Conservation (phyloP, 2,113 vertebrate species). For the Cisticola juncidis region DNA sequence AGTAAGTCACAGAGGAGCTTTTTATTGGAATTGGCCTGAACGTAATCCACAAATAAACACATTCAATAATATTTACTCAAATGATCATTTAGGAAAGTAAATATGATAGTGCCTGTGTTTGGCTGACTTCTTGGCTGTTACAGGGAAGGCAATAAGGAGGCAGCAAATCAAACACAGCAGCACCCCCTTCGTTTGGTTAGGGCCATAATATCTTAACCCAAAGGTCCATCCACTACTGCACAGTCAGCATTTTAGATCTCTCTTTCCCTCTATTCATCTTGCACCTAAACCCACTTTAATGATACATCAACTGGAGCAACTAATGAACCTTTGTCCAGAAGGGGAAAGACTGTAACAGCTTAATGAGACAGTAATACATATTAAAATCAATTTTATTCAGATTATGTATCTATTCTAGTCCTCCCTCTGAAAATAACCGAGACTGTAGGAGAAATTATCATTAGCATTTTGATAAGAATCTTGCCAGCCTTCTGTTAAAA, state of each 20-base stretch:
- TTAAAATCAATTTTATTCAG: slow-evolving; percentile 56
- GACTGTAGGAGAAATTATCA: slow-evolving; percentile 28
- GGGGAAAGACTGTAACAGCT: slow-evolving; percentile 23
- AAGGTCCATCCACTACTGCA: neutral
- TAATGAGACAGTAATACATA: slow-evolving; percentile 55
- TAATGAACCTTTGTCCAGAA: slow-evolving; percentile 48
- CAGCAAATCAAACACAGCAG: neutral
- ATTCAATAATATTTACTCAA: slow-evolving; percentile 28
- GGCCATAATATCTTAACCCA: neutral
- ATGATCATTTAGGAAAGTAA: neutral
- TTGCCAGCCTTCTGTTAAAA: slow-evolving; percentile 45
- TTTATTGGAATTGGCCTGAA: slow-evolving; percentile 19
- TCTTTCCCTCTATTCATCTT: neutral
- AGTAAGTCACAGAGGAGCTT: neutral
- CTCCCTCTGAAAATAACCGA: slow-evolving; percentile 49
- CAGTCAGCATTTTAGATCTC: neutral
- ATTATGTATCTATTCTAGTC: slow-evolving; percentile 46
- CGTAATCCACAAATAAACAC: slow-evolving; percentile 34
- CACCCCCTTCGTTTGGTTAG: neutral
- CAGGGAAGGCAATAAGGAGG: neutral
- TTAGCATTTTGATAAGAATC: slow-evolving; percentile 64
- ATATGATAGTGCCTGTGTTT: neutral
- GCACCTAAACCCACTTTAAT: neutral
- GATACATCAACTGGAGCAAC: neutral
- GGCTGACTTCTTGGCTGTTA: neutral